Evolutionary conservation across 2,888 invertebrate genomes (phyloP), one percentile per base, ranked within the genome.

Genomic region (Melieria picta): DNA sequence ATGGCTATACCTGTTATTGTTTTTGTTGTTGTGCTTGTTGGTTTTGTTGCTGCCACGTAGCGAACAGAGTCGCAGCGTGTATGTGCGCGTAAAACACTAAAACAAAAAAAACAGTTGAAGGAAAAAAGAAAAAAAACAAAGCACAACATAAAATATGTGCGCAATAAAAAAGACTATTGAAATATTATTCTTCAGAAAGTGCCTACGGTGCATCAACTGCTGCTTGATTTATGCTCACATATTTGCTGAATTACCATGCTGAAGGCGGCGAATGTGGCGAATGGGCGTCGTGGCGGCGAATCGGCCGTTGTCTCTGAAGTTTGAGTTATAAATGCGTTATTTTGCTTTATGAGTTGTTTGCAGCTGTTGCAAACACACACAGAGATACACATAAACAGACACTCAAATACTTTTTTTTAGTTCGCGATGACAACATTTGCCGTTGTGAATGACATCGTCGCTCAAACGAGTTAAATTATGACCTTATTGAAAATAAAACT

Each of bases 101-200:
- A n/a, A n/a, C n/a, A n/a, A 46, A 60, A 52, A 61, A 30, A 30
- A 30, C 30, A 1, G 30, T 30, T 30, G 30, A 30, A 30, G 2
- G 30, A 30, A 30, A 30, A 30, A 30, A 30, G 30, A 30, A 30
- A 30, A 30, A 30, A 30, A 30, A 30, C 30, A 30, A 30, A 30
- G 30, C 3, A 30, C 61, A 61, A 52, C 52, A 43, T 67, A 61
- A 67, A 67, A 52, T 67, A 67, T 67, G 67, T 13, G 50, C 67
- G 30, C 60, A 67, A 67, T 67, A 60, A 67, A 61, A 67, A 61
- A 60, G 60, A 60, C 43, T 67, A 60, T 45, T 9, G 43, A 60
- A 43, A 60, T 52, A 67, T 67, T 67, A 60, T 67, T 65, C 64
- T 55, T 65, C 52, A 65, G 64, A 67, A 67, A 52, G 60, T 61